These are phyloP conservation scores for Melanotaenia duboulayi DNA, from an alignment of 2,113 vertebrate genomes.

Conservation along the genomic window DNA sequence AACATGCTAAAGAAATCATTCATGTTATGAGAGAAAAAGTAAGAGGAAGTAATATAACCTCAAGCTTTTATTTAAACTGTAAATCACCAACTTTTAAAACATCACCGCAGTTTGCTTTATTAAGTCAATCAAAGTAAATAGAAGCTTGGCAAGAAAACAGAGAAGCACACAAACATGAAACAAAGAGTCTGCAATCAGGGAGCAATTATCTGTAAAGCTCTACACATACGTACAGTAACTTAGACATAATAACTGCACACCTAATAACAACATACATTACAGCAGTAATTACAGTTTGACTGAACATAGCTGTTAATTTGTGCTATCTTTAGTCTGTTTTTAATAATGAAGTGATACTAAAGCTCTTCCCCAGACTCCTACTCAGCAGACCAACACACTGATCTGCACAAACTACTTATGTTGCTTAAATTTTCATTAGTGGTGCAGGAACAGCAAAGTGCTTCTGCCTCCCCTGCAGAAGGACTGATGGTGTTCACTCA, in stretches of 20 bases:
- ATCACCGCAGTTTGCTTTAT: conserved; percentile 39
- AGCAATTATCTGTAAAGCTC: neutral
- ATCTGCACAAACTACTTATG: neutral
- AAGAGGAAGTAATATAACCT: conserved; percentile 20
- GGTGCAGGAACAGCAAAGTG: neutral
- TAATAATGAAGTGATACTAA: neutral
- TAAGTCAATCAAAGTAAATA: conserved; percentile 36
- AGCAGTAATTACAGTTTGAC: neutral
- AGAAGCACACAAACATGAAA: neutral
- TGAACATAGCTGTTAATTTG: neutral
- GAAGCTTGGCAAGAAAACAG: conserved; percentile 4
- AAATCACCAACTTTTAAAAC: conserved; percentile 15
- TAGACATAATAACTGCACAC: no score
- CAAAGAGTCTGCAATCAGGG: neutral
- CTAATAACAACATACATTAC: neutral
- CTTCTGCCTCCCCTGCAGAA: neutral
- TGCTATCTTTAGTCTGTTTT: neutral
- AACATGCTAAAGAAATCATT: conserved; percentile 47
- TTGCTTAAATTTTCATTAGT: conserved; percentile 1
- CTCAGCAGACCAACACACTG: neutral
- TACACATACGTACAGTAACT: neutral
- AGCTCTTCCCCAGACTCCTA: neutral
- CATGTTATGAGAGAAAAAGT: conserved; percentile 12
- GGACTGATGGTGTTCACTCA: neutral
- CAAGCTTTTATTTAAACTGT: conserved; percentile 8